Evolutionary conservation across 1,140 invertebrate genomes (phyloP).

Genomic region (Argopecten irradians): DNA sequence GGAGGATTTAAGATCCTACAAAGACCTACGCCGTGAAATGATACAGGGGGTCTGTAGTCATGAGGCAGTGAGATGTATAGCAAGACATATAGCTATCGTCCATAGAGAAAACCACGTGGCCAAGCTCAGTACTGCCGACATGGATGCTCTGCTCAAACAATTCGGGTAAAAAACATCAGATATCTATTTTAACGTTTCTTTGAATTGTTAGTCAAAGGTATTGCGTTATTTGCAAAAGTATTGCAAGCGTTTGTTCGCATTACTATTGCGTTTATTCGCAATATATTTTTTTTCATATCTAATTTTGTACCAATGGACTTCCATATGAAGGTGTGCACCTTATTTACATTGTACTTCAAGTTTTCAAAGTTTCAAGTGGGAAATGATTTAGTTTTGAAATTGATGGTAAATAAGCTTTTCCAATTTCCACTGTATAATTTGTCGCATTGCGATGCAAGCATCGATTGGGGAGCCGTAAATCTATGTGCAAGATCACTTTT

Average conservation of each 20-base stretch:
- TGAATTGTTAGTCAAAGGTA: not conserved
- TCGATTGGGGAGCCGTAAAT: too few relatives aligned
- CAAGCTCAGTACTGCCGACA: slow-evolving; percentile 46
- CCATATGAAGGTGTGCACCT: too few relatives aligned
- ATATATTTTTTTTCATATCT: too few relatives aligned
- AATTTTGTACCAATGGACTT: too few relatives aligned
- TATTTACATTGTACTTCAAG: too few relatives aligned
- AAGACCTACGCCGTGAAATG: slow-evolving; percentile 49
- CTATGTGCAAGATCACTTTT: too few relatives aligned
- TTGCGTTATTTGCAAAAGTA: not conserved
- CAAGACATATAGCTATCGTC: slow-evolving; percentile 54
- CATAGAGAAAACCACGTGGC: slow-evolving; percentile 58
- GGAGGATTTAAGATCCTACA: slow-evolving; percentile 58
- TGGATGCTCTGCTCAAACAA: not conserved
- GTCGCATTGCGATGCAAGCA: too few relatives aligned
- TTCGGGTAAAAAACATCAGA: not conserved
- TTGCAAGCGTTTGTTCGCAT: not conserved
- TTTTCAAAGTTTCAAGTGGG: too few relatives aligned
- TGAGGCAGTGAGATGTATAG: slow-evolving; percentile 51
- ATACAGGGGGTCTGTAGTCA: slow-evolving; percentile 52
- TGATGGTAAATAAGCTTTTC: too few relatives aligned
- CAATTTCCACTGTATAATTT: too few relatives aligned
- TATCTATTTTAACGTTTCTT: not conserved
- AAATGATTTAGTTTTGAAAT: too few relatives aligned
- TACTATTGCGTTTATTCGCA: too few relatives aligned